Conservation (phyloP, 2,797 vertebrate genomes). For the Mastacembelus armatus region DNA sequence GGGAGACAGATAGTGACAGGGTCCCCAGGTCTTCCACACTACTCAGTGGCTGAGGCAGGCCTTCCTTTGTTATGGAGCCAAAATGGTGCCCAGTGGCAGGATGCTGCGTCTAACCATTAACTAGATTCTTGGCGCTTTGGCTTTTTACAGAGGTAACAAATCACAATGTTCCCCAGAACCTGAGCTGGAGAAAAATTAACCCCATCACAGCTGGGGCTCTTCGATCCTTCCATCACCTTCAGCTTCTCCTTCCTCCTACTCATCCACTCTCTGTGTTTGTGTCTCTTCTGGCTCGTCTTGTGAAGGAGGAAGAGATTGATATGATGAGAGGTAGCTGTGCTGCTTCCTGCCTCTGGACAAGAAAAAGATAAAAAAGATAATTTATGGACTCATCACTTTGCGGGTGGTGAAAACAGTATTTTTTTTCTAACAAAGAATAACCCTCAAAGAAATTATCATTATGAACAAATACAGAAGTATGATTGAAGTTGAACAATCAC, state of each 20-base stretch:
- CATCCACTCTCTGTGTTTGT: conserved; percentile 72
- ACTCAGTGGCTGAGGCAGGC: conserved; percentile 60
- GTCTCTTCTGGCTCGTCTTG: conserved; percentile 74
- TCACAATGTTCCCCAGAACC: conserved; percentile 48
- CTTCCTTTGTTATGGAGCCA: conserved; percentile 74
- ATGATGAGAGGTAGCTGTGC: conserved; percentile 72
- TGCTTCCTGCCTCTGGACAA: conserved; percentile 71
- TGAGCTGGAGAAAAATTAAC: conserved; percentile 76
- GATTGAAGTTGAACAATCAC: conserved; percentile 76
- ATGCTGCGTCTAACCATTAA: conserved; percentile 83
- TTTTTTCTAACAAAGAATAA: conserved; percentile 56
- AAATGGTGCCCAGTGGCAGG: conserved; percentile 72
- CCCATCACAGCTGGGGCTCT: conserved; percentile 73
- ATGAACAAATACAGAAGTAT: conserved; percentile 63
- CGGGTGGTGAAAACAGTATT: conserved; percentile 40
- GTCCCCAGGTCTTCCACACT: conserved; percentile 51
- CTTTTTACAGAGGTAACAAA: conserved; percentile 56
- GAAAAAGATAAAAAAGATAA: conserved; percentile 56
- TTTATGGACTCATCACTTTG: conserved; percentile 74
- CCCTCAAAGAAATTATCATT: conserved; percentile 70
- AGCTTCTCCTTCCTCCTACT: conserved; percentile 78
- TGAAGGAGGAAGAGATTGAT: conserved; percentile 77
- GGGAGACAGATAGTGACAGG: conserved; percentile 66
- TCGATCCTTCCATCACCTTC: conserved; percentile 68
- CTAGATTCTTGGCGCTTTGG: conserved; percentile 48